Percentiles rank a stretch among this genome's conserved stretches.
These are phyloP conservation scores for Ageneiosus marmoratus DNA, from an alignment of 2,113 vertebrate species.

Conservation along the genomic window DNA sequence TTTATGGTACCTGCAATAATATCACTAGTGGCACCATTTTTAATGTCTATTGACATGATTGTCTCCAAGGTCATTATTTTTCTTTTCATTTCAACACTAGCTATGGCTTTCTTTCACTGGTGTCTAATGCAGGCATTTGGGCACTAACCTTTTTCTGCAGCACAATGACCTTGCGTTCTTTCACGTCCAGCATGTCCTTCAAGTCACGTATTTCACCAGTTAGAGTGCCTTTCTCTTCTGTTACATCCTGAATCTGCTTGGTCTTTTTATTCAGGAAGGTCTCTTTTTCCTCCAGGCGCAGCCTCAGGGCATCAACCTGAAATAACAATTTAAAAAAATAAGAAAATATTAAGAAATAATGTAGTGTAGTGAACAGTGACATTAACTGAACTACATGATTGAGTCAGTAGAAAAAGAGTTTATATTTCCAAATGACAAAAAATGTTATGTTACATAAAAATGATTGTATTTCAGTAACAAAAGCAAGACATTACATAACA, in stretches of 20 bases:
- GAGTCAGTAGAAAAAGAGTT: too few species aligned
- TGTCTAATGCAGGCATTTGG: neutral
- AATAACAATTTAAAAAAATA: neutral
- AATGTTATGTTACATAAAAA: too few species aligned
- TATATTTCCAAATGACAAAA: too few species aligned
- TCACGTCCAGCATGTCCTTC: constrained; percentile 98
- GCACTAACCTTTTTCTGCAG: constrained; percentile 91
- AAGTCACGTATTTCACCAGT: constrained; percentile 93
- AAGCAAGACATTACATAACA: too few species aligned
- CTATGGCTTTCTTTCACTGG: neutral
- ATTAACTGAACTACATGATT: too few species aligned
- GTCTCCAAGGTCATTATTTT: neutral
- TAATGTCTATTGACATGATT: neutral
- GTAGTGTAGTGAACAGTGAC: neutral
- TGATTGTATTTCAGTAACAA: too few species aligned
- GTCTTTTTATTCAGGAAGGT: constrained; percentile 94
- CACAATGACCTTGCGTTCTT: constrained; percentile 94
- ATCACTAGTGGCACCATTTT: neutral
- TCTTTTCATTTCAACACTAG: neutral
- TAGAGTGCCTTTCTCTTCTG: constrained; percentile 93
- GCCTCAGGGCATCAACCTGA: constrained; percentile 93
- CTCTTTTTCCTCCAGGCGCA: constrained; percentile 95
- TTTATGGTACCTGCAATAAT: neutral
- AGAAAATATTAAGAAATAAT: too few species aligned
- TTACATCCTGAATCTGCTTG: constrained; percentile 94